Percentiles rank a stretch among this genome's conserved stretches.
Evolutionary conservation across 1,140 invertebrate genomes (phyloP).

Genomic region (Meloidogyne hapla): DNA sequence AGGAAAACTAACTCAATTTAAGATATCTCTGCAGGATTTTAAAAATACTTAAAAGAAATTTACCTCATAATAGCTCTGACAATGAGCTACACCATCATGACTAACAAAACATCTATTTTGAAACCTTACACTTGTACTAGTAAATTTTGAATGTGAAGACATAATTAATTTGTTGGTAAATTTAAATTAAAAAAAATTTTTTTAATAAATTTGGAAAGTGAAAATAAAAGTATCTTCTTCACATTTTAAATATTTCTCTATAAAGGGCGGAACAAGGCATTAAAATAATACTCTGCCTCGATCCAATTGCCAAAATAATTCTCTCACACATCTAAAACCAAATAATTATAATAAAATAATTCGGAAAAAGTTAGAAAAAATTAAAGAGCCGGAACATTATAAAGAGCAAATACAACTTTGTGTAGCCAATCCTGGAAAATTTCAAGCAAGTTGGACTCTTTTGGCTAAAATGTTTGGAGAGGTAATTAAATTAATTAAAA

Average conservation of each 20-base stretch:
- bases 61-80: not conserved
- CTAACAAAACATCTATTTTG: not conserved
- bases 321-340: too few relatives aligned
- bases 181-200: not conserved
- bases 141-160: not conserved
- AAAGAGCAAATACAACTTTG: not conserved
- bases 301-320: too few relatives aligned
- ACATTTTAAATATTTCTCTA: too few relatives aligned
- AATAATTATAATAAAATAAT: too few relatives aligned
- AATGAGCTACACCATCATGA: not conserved
- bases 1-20: too few relatives aligned
- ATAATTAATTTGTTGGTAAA: too few relatives aligned
- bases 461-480: not conserved
- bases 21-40: too few relatives aligned
- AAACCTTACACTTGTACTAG: not conserved
- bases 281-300: too few relatives aligned
- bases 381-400: not conserved
- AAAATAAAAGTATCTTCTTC: too few relatives aligned
- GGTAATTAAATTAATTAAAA: too few relatives aligned
- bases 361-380: not conserved
- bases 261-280: too few relatives aligned
- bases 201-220: too few relatives aligned
- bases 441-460: not conserved
- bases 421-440: not conserved
- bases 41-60: not conserved